phyloP scores from a whole-genome alignment of 2,113 vertebrate species.

The Pterocles burchelli region DNA sequence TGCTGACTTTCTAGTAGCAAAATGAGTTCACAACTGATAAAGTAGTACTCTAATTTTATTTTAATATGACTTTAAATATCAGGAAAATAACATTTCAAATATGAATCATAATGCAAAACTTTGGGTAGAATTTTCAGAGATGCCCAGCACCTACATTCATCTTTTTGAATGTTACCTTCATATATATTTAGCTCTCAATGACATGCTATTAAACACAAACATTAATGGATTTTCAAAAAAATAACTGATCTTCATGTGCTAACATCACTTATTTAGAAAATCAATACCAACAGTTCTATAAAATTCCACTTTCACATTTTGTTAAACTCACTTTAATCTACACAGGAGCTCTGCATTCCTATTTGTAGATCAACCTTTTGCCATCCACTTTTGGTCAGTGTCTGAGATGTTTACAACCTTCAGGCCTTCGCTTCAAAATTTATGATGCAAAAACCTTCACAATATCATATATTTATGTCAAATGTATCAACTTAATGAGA shows the following conservation, averaged over 20 bases:
- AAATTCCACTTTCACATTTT: background rate
- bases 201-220: background rate
- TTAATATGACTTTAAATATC: background rate
- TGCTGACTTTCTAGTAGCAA: background rate
- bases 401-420: fast-evolving
- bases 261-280: background rate
- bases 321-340: background rate
- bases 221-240: background rate
- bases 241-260: background rate
- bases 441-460: background rate
- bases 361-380: background rate
- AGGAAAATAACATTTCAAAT: conserved; percentile 10
- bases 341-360: background rate
- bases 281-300: background rate
- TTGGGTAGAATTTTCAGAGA: background rate
- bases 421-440: background rate
- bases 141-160: background rate
- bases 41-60: conserved; percentile 16
- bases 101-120: background rate
- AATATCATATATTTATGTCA: background rate
- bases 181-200: background rate
- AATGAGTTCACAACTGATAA: background rate
- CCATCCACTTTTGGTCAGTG: background rate
- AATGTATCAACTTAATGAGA: background rate
- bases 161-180: background rate